Evolutionary conservation across 2,797 vertebrate genomes (phyloP), one percentile per base, ranked within the genome.

Genomic region (Oreochromis mossambicus): DNA sequence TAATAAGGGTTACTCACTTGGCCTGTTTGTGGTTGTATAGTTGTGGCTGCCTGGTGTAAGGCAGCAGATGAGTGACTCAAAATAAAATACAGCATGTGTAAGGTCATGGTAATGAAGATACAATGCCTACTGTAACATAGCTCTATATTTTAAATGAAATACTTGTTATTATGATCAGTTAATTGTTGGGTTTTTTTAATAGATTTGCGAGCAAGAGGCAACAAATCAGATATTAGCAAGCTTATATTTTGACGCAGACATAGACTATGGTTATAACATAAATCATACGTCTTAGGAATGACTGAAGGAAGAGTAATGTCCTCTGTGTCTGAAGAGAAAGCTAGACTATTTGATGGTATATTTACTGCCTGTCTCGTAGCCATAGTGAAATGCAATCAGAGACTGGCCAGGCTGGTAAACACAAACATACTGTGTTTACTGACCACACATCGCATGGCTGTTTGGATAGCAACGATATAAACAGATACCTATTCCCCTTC

Each of bases 361-460:
- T 66, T 24, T 78, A 80, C 26, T 78, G 63, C 17, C 75, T 70
- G 78, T 78, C 50, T 86, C 76, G 29, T 41, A 41, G 70, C 19
- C 54, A 81, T 38, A 73, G 54, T 68, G 61, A 80, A 91, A 87
- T 63, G 76, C 76, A 86, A 87, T 81, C 83, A 85, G 34, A 70
- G 41, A 82, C 43, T 58, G 50, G 51, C 46, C 80, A 81, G 80
- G 85, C 70, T 81, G 82, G 86, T 82, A 87, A 91, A 90, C 79
- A 90, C 66, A 89, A 88, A 88, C 78, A 87, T 6, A 26, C 51
- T 75, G 50, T 86, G 86, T 91, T 92, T 88, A 86, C 76, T 66
- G 73, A 87, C 50, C 61, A 81, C 75, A 79, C 77, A 78, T 61
- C 7, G 50, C 26, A 83, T 70, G 56, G 79, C 36, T 87, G 78